Evolutionary conservation across 1,140 invertebrate genomes (phyloP), one percentile per base, ranked within the genome.

Genomic region (Ceratitis capitata): DNA sequence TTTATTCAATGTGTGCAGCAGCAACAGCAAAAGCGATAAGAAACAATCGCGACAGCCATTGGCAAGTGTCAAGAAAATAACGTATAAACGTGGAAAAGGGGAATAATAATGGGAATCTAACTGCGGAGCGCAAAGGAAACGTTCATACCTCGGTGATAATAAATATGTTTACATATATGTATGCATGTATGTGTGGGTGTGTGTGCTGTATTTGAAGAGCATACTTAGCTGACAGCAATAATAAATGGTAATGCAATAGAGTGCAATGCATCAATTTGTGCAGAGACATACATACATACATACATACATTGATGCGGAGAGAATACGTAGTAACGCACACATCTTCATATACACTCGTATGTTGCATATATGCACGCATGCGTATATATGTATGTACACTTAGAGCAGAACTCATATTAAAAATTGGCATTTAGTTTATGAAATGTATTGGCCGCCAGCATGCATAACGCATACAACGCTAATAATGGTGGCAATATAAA

Each of bases 201-300:
- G n/a, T n/a, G n/a, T n/a, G n/a, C n/a, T n/a, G n/a, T n/a, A n/a
- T n/a, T n/a, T n/a, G 35, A 78, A 78, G 45, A 45, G 69, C n/a
- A 23, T 78, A 39, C 69, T 78, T 78, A 78, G 69, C 69, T 78
- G 69, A 45, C 69, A 78, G 69, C 42, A 78, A 78, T 78, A 78
- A 78, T 78, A 78, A 78, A 78, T 78, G 69, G 39, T 19, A 78
- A 78, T 78, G 69, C 69, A 78, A 45, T 78, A 39, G 69, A 78
- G 69, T 78, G 69, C 39, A 45, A 78, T 45, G 69, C 69, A 78
- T 78, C 69, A 78, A 69, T 78, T 35, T n/a, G 14, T 53, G 51
- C 51, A 53, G 51, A n/a, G n/a, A 7, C 51, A 53, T 12, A 53
- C 51, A 53, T 1, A 12, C 5, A 3, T n/a, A 78, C 32, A 69